phyloP scores from a whole-genome alignment of 2,888 invertebrate genomes.

The Notodonta dromedarius region DNA sequence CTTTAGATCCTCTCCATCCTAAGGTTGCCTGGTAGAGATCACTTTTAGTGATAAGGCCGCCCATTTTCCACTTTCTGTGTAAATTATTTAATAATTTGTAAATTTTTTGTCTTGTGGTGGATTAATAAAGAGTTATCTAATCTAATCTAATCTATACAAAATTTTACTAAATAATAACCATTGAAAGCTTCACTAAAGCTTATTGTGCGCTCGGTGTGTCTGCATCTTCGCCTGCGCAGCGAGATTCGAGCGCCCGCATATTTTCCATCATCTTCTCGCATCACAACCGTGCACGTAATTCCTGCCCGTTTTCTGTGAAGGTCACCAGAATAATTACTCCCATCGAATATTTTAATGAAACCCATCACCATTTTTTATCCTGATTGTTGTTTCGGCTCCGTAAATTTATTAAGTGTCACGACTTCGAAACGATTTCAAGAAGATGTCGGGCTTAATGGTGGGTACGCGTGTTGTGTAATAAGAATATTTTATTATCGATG shows the following conservation, averaged over 20 bases:
- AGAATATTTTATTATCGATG: neutral
- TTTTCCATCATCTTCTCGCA: constrained; percentile 46
- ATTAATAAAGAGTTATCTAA: too few species aligned
- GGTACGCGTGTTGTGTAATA: constrained; percentile 27
- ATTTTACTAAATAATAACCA: too few species aligned
- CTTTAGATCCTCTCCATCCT: too few species aligned
- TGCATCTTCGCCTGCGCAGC: constrained; percentile 20
- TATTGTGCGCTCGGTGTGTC: constrained; percentile 25
- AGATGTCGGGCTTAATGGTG: constrained; percentile 24
- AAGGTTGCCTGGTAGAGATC: too few species aligned
- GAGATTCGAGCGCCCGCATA: constrained; percentile 33
- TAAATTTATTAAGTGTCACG: constrained; percentile 42
- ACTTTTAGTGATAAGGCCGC: too few species aligned
- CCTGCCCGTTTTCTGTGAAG: constrained; percentile 56
- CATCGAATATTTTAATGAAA: constrained; percentile 47
- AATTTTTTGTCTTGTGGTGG: too few species aligned
- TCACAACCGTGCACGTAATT: constrained; percentile 38
- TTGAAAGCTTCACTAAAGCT: constrained; percentile 4
- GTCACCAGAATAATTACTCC: constrained; percentile 53
- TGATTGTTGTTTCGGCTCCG: constrained; percentile 35
- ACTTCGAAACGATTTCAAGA: constrained; percentile 23
- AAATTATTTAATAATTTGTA: too few species aligned
- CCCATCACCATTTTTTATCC: constrained; percentile 32
- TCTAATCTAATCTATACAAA: too few species aligned
- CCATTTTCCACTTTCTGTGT: too few species aligned